A percentile compares a stretch with the other conserved stretches of the same genome.
phyloP scores from a whole-genome alignment of 2,888 invertebrate species.

The Monoplex corrugatus region DNA sequence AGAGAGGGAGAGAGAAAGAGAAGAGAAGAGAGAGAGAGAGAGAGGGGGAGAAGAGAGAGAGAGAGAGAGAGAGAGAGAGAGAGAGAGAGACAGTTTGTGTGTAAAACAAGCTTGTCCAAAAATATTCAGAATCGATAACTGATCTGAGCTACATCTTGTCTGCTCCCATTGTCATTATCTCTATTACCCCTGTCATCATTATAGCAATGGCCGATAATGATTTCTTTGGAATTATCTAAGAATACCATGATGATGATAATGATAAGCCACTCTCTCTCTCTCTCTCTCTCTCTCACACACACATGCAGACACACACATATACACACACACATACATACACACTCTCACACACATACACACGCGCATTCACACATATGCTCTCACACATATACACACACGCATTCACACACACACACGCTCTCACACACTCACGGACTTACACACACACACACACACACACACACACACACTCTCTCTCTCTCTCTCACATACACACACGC shows the following conservation, averaged over 20 bases:
- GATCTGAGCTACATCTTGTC: not conserved
- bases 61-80: too few species aligned
- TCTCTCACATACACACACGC: slow-evolving; percentile 20
- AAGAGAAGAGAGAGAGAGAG: too few species aligned
- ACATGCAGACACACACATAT: not conserved
- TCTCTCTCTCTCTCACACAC: not conserved
- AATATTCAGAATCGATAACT: too few species aligned
- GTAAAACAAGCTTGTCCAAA: too few species aligned
- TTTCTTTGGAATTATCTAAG: too few species aligned
- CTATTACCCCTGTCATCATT: not conserved
- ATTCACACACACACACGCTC: slow-evolving; percentile 26
- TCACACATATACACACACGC: not conserved
- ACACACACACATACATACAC: slow-evolving; percentile 5
- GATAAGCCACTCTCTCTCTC: not conserved
- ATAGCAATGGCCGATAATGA: too few species aligned
- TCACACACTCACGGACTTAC: not conserved
- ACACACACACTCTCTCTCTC: slow-evolving; percentile 32
- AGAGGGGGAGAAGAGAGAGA: too few species aligned
- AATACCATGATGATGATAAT: not conserved
- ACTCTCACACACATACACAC: too few species aligned
- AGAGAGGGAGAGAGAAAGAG: too few species aligned
- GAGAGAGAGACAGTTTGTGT: too few species aligned
- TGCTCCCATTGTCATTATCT: not conserved
- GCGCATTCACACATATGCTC: not conserved
- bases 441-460: slow-evolving; percentile 13